Percentiles rank a stretch among this genome's conserved stretches.
Evolutionary conservation across 2,888 invertebrate genomes (phyloP).

Genomic region (Macrosoma leucophasiata): DNA sequence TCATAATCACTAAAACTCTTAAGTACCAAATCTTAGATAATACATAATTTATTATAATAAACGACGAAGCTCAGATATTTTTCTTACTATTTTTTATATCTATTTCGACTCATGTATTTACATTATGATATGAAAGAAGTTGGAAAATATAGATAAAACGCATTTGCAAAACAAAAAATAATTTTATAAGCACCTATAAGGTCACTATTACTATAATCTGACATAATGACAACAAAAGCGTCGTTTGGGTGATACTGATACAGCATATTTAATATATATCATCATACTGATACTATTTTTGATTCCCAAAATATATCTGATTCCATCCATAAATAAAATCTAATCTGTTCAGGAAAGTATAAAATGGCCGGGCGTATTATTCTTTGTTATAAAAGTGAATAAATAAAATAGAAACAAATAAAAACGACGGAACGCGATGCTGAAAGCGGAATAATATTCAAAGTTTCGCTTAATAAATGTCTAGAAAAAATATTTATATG

Average conservation of each 20-base stretch:
- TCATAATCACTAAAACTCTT: conserved; percentile 57
- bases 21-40: conserved; percentile 60
- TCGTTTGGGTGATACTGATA: too few relatives aligned
- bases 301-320: too few relatives aligned
- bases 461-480: conserved; percentile 40
- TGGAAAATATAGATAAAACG: conserved; percentile 43
- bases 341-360: too few relatives aligned
- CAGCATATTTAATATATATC: too few relatives aligned
- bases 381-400: conserved; percentile 15
- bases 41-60: conserved; percentile 49
- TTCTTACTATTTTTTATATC: conserved; percentile 61
- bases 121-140: conserved; percentile 69
- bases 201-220: too few relatives aligned
- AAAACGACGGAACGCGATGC: too few relatives aligned
- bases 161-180: conserved; percentile 53
- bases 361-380: conserved; percentile 27
- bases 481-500: conserved; percentile 53
- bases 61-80: conserved; percentile 74
- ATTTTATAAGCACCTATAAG: conserved; percentile 51
- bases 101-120: conserved; percentile 63
- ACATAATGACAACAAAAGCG: too few relatives aligned
- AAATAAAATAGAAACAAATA: too few relatives aligned
- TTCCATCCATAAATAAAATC: too few relatives aligned
- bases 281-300: too few relatives aligned
- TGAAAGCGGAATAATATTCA: conserved; percentile 27